Evolutionary conservation across 2,113 vertebrate species (phyloP).

Genomic region (rabbit (Oryctolagus cuniculus)): DNA sequence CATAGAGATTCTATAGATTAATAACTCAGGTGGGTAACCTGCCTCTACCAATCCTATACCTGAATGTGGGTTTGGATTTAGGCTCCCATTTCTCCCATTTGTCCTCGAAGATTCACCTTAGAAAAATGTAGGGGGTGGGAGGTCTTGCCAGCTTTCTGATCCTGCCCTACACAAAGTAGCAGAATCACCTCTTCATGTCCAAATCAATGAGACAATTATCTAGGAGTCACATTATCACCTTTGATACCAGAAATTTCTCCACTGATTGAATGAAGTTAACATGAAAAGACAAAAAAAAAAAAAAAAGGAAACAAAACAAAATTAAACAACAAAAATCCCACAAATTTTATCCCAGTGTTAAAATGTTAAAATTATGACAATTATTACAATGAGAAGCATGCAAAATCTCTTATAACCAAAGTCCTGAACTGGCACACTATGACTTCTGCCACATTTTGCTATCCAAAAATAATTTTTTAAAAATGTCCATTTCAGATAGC

Average conservation of each 20-base stretch:
- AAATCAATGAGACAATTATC: background rate
- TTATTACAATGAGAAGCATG: background rate
- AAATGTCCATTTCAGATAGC: background rate
- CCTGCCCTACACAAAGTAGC: background rate
- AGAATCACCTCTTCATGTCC: background rate
- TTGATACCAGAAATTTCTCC: background rate
- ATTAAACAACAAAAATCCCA: background rate
- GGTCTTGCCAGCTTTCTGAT: background rate
- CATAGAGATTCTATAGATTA: background rate
- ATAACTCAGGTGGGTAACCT: background rate
- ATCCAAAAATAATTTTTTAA: background rate
- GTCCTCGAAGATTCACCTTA: background rate
- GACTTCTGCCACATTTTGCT: background rate
- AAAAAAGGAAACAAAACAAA: background rate
- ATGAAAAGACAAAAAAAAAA: background rate
- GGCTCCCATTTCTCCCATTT: no score
- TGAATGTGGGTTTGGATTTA: background rate
- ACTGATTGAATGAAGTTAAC: conserved; percentile 36
- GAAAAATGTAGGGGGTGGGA: background rate
- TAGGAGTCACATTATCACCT: background rate
- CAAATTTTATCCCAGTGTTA: background rate
- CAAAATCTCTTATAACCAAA: background rate
- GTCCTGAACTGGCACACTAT: background rate
- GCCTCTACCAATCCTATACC: background rate
- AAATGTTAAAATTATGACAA: background rate